Evolutionary conservation across 37 sponge, comb jelly and placozoan species (phyloP), one percentile per base, ranked within the genome.

Genomic region (Aplysina aerophoba): DNA sequence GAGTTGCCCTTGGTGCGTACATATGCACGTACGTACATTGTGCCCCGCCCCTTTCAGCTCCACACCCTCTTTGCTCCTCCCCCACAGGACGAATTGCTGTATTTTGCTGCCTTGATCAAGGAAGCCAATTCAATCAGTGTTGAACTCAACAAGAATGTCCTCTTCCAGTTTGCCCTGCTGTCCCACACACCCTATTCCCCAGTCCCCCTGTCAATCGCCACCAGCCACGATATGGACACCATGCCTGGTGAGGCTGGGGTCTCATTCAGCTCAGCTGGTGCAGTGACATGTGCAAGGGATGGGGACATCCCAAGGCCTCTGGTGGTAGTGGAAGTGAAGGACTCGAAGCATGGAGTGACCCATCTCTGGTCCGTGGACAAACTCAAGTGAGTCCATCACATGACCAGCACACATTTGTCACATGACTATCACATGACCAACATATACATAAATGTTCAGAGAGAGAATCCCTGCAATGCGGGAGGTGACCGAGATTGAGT

Each of bases 71-170:
- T 28, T 25, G 36, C 82, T 8, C 50, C 3, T 44, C 50, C 3
- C 25, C 28, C 21, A 20, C 78, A 94, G 90, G 75, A 94, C 64
- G 87, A 85, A 17, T 85, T 97, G 0, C 91, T 92, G 56, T 54
- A 68, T 20, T 63, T 75, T 35, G 87, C 93, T 30, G 87, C 85
- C 21, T 37, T 98, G 54, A 41, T 98, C 53, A 98, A 98, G 67
- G 98, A 98, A 35, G 98, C 98, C 34, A 98, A 98, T 68, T 89
- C 94, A 11, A 87, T 98, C 56, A 93, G 94, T 81, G 81, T 92
- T 15, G 96, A 98, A 72, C 91, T 98, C 14, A 85, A 88, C 37
- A 95, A 95, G 58, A 89, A 93, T 36, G 96, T 96, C 17, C 30
- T 77, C 58, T 96, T 93, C 72, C 96, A 93, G 90, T 96, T 91